These are phyloP conservation scores for Hippopotamyrus pictus DNA, from an alignment of 2,797 vertebrate species.

Conservation along the genomic window DNA sequence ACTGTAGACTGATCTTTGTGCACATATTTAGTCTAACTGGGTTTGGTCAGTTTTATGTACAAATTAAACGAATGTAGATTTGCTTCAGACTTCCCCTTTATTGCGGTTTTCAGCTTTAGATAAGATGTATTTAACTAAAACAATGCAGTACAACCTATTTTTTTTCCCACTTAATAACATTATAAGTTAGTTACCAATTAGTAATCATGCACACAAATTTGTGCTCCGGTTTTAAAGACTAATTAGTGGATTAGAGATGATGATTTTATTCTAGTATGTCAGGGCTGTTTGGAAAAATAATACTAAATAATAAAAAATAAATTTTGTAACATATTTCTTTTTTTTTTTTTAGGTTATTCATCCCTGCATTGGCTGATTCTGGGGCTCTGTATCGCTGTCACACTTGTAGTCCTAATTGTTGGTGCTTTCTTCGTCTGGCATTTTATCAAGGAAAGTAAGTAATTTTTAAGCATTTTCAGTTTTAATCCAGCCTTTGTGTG, in stretches of 20 bases:
- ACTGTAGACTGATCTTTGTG: not conserved
- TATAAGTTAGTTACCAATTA: not conserved
- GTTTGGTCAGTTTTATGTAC: not conserved
- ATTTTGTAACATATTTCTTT: not conserved
- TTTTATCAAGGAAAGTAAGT: not conserved
- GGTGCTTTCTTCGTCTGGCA: not conserved
- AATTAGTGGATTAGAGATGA: not conserved
- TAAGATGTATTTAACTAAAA: not conserved
- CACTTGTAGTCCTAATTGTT: not conserved
- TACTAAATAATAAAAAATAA: no score
- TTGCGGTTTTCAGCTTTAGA: not conserved
- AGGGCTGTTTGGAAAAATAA: not conserved
- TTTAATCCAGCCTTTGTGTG: not conserved
- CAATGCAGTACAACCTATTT: not conserved
- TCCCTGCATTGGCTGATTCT: not conserved
- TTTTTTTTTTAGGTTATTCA: not conserved
- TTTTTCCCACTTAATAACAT: not conserved
- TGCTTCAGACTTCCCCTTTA: not conserved
- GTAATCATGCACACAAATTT: not conserved
- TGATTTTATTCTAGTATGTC: not conserved
- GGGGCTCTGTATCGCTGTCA: not conserved
- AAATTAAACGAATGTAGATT: not conserved
- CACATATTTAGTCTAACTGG: not conserved
- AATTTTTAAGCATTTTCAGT: not conserved
- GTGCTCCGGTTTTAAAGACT: not conserved